Base-by-base conservation (phyloP, 2,797 vertebrate species). In the Lepilemur ruficaudatus region DNA sequence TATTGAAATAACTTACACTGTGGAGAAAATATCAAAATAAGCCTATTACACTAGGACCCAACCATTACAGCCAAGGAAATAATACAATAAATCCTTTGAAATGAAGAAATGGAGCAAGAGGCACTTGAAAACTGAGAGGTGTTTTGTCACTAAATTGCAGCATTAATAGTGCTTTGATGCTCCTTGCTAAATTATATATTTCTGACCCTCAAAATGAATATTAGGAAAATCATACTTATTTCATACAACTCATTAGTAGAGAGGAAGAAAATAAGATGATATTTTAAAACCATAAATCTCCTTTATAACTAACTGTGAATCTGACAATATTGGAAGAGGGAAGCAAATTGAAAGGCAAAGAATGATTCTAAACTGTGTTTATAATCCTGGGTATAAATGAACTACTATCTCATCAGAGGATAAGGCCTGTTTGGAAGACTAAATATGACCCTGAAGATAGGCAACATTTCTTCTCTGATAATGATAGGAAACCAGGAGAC, bases 141-240 rank as follows among this genome's bases (percentile, higher is more conserved):
- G 55, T 98, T 98, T 97, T 98, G 97, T 98, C 97, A 98, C 96
- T 97, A 98, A 98, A 98, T 98, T 98, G 98, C 96, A 97, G 95
- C 95, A 98, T 98, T 98, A 98, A 98, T 98, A 98, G 97, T 28
- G 15, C 96, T 98, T 98, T 97, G 98, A 98, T 98, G 97, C 93
- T 96, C 84, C 97, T 98, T 97, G 96, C 97, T 98, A 98, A 98
- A 98, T 97, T 98, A 98, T 98, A 92, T 98, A 94, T 98, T 98
- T 98, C 97, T 98, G 98, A 98, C 94, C 97, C 96, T 98, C 97
- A 97, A 98, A 98, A 98, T 96, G 98, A 98, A 97, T 97, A 98
- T 98, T 98, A 98, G 95, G 97, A 98, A 98, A 98, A 98, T 98
- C 80, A 98, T 98, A 97, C 97, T 98, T 98, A 98, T 98, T 98